Base-by-base conservation (phyloP, 2,113 vertebrate genomes). In the Chaetops frenatus region DNA sequence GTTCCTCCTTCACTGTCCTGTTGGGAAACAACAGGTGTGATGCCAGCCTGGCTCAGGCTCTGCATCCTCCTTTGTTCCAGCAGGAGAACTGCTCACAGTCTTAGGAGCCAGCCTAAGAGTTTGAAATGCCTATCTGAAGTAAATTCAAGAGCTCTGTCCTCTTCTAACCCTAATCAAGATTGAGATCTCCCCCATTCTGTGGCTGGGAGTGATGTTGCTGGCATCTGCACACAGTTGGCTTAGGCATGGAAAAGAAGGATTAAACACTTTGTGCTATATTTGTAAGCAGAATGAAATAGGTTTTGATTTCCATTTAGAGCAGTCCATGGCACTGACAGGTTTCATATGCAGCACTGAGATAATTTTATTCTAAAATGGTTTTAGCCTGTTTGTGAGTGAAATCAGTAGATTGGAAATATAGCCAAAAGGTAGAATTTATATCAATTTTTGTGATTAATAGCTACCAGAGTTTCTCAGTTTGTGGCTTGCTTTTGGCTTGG, bases 251-350 rank as follows among this genome's bases (percentile, higher is more conserved):
- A 94, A 95, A 94, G 94, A 33, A 86, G 88, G 88, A 95, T 95
- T 90, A 95, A 93, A 94, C 88, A 70, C 79, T 96, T 73, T 15
- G 90, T 79, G 90, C 95, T 96, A 56, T 96, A 95, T 93, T 92
- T 94, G 87, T 89, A 92, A 86, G 83, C 92, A 94, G 90, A 97
- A 90, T 91, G 76, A 93, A 95, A 86, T 42, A 88, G 14, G 1
- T 88, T 93, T 89, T 73, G 90, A 66, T 95, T 96, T 94, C 80
- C 80, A 83, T 92, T 92, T 93, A 81, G 67, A 94, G 67, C 50
- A 88, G 74, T 72, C 78, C 57, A 2, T 74, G 73, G 73, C 54
- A 83, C 42, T 70, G 87, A 51, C 66, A 80, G 85, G 79, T 82
- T 92, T 86, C 71, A 33, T 70, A 38, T 61, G 57, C 53, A 72